Conservation (phyloP, 2,113 vertebrate genomes). For the Dryoscopus gambensis region DNA sequence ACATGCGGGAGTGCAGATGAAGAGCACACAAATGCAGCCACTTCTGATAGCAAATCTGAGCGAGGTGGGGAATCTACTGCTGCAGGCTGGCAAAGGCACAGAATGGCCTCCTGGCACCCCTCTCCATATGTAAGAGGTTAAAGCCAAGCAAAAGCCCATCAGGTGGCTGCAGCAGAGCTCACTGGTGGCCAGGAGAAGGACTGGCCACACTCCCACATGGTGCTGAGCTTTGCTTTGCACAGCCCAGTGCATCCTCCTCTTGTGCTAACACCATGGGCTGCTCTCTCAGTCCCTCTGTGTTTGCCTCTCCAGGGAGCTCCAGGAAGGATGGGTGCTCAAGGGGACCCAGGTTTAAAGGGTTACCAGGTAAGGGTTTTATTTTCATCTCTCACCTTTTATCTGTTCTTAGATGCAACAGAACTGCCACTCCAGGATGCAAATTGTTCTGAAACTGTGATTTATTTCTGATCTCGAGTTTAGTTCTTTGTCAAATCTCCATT, state of each 20-base stretch:
- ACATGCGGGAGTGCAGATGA: background rate
- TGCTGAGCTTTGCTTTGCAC: background rate
- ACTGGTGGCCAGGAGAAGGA: background rate
- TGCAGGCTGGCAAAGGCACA: background rate
- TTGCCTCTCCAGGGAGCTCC: conserved; percentile 82
- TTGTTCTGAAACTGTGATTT: background rate
- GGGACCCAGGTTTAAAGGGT: conserved; percentile 88
- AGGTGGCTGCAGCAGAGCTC: background rate
- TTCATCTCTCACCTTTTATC: background rate
- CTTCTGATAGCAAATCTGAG: background rate
- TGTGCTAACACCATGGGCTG: background rate
- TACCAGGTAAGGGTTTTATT: conserved; percentile 80
- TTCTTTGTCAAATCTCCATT: background rate
- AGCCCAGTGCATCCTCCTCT: background rate
- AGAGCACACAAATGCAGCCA: background rate
- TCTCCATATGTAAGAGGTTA: background rate
- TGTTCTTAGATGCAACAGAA: background rate
- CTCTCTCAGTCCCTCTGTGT: background rate
- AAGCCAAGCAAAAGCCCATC: background rate
- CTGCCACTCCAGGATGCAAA: background rate
- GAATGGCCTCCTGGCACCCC: background rate
- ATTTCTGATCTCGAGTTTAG: background rate
- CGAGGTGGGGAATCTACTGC: background rate
- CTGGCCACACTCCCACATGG: background rate
- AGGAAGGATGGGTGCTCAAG: conserved; percentile 91